phyloP scores from a whole-genome alignment of 2,797 vertebrate genomes.

The Buphagus erythrorhynchus region DNA sequence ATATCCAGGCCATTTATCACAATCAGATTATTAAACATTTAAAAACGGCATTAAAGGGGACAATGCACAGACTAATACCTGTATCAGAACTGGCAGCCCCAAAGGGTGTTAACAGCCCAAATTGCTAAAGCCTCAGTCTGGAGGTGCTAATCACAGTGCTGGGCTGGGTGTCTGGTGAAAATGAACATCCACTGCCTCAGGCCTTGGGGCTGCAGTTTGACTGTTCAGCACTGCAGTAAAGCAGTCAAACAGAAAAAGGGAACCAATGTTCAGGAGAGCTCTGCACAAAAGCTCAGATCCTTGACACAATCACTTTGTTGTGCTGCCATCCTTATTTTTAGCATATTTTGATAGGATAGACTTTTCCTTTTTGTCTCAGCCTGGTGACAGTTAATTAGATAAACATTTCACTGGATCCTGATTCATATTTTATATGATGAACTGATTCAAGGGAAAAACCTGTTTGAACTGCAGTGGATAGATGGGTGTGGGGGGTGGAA shows the following conservation, averaged over 20 bases:
- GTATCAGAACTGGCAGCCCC: neutral
- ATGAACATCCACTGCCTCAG: neutral
- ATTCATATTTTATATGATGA: constrained; percentile 52
- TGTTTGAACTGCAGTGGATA: neutral
- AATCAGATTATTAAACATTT: constrained; percentile 51
- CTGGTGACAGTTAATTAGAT: constrained; percentile 52
- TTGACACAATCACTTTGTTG: neutral
- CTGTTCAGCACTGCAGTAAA: neutral
- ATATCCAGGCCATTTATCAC: constrained; percentile 27
- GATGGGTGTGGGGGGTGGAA: neutral
- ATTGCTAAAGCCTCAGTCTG: neutral
- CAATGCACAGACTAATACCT: neutral
- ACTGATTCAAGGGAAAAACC: constrained; percentile 40
- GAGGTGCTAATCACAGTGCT: neutral
- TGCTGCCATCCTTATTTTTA: constrained; percentile 10
- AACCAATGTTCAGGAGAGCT: neutral
- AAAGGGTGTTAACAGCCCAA: neutral
- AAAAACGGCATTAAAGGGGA: neutral
- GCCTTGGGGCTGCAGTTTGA: neutral
- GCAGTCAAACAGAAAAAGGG: neutral
- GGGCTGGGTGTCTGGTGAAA: neutral
- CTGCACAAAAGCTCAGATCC: neutral
- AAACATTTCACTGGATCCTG: neutral
- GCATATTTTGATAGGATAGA: constrained; percentile 5
- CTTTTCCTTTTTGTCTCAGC: constrained; percentile 15